Conservation (phyloP, 2,888 invertebrate species). For the Oegoconia quadripuncta region DNA sequence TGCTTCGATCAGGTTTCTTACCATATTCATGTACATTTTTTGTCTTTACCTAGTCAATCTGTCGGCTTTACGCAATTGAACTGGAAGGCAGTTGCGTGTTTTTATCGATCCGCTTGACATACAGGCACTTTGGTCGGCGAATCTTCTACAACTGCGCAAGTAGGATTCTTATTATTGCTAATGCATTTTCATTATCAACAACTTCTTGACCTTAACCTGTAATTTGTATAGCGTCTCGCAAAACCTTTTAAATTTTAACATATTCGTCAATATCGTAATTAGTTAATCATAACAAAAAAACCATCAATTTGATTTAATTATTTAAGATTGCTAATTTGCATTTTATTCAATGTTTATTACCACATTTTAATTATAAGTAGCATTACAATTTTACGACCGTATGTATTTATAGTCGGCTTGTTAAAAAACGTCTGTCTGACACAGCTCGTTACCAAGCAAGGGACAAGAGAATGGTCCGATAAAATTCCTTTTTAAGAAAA, state of each 20-base stretch:
- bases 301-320: too few species aligned
- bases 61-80: constrained; percentile 33
- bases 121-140: constrained; percentile 19
- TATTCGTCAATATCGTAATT: too few species aligned
- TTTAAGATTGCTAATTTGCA: too few species aligned
- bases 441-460: constrained; percentile 19
- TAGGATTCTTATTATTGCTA: too few species aligned
- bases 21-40: constrained; percentile 31
- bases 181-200: too few species aligned
- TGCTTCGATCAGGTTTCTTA: constrained; percentile 35
- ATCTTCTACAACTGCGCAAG: too few species aligned
- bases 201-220: too few species aligned
- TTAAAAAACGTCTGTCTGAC: constrained; percentile 10
- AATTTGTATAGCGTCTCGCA: too few species aligned
- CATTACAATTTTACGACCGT: constrained; percentile 1
- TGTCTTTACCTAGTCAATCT: constrained; percentile 26
- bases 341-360: not conserved
- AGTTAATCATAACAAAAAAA: too few species aligned
- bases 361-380: not conserved
- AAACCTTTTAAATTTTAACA: too few species aligned
- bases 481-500: constrained; percentile 43
- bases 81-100: constrained; percentile 24
- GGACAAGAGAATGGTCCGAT: constrained; percentile 45
- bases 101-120: constrained; percentile 21
- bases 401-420: constrained; percentile 7